Base-by-base conservation (phyloP, 1,140 invertebrate genomes). In the Lutraria rhynchaena region DNA sequence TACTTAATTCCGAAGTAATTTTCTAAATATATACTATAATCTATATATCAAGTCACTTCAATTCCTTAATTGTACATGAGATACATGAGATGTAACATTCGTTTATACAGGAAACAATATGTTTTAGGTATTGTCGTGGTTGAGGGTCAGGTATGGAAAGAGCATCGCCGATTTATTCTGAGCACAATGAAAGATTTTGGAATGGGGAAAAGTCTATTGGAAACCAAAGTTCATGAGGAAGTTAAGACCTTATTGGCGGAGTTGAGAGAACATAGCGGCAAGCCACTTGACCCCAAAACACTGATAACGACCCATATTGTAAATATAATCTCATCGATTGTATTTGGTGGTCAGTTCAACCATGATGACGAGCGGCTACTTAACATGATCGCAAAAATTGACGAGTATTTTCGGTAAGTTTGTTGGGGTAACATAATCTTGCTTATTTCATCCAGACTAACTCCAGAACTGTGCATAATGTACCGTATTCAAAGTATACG, bases 131-230 rank as follows among this genome's bases (percentile, higher is more conserved):
- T 87, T 1, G 53, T 73, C 0, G 27, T 69, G 19, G 41, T 80
- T 15, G 82, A 69, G 27, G 88, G 96, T 0, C 86, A 94, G 17
- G 85, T 95, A 7, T 98, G 96, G 96, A 94, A 93, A 67, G 95
- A 95, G 81, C 95, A 97, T 82, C 93, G 96, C 51, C 92, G 92
- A 55, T 97, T 97, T 91, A 94, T 95, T 1, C 89, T 96, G 57
- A 94, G 94, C 70, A 94, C 95, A 75, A 93, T 98, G 75, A 93
- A 94, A 35, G 92, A 94, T 19, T 93, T 96, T 15, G 96, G 96
- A 19, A 96, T 96, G 80, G 96, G 96, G 0, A 95, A 95, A 87
- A 93, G 91, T 0, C 90, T 93, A 53, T 96, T 97, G 95, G 95
- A 96, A 85, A 92, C 94, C 3, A 94, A 95, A 71, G 95, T 97